Base-by-base conservation (phyloP, 2,113 vertebrate genomes). In the Syngnathus scovelli region DNA sequence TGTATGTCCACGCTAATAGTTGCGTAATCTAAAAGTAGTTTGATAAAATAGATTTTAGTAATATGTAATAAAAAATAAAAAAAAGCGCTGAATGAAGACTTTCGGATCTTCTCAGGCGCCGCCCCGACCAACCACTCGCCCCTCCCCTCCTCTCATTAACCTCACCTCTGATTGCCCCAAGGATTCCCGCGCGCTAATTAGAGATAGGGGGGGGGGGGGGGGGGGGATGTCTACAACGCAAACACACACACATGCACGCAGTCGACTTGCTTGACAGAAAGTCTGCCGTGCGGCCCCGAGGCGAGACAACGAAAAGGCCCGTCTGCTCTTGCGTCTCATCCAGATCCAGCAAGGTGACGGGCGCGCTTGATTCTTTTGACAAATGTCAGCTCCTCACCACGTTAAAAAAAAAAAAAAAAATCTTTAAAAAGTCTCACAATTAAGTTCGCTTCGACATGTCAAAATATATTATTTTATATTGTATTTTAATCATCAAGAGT, bases 141-240 rank as follows among this genome's bases (percentile, higher is more conserved):
- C 80, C 76, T 52, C 66, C 80, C 75, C 65, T 54, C 55, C 78
- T 84, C 88, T 90, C 89, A 90, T 91, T 90, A 90, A 91, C 90
- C 88, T 86, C 80, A 5, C 64, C 77, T 84, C 82, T 86, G 90
- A 90, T 89, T 89, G 88, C 88, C 90, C 88, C 77, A 83, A 88
- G 89, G 89, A 87, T 84, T 83, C 84, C 79, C 82, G 81, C 8
- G 80, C 81, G 82, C 87, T 91, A 91, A 91, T 91, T 91, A 90
- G 82, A 83, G 79, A 39, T 15, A 23, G 61, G 61, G 39, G 85
- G 84, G 87, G 88, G n/a, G 87, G 87, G 15, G 60, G 60, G 39
- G 85, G 84, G 87, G 88, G 87, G 87, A 87, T 90, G 83, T 89
- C 85, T 86, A 78, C 78, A 83, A 76, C 80, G 78, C 79, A 83